Base-by-base conservation (phyloP, 2,888 invertebrate genomes). In the Agrotis ipsilon region DNA sequence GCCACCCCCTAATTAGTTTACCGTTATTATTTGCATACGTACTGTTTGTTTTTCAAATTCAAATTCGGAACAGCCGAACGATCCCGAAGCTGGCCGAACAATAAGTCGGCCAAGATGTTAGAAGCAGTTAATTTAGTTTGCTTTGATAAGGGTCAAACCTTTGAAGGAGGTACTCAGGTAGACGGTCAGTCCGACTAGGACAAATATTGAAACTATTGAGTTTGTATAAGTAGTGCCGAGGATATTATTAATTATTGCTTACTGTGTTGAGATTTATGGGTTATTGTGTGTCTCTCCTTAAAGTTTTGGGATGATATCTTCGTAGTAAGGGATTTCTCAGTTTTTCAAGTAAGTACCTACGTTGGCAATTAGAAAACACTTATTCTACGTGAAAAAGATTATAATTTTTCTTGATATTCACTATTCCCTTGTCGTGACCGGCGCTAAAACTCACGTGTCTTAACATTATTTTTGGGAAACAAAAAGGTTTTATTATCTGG, bases 81-180 rank as follows among this genome's bases (percentile, higher is more conserved):
- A 82, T 67, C 73, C 79, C 78, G 70, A 81, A 67, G 68, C 60
- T 71, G 59, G 79, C 84, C 89, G 84, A 93, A 93, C 93, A 93
- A 94, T 95, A 95, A 95, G 93, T 95, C 92, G 94, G 93, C 94
- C 95, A 96, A 95, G 95, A 96, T 94, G 94, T 94, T 95, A 91
- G 89, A 89, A 93, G 91, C 93, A 94, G 94, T 94, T 96, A 95
- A 96, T 95, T 96, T 94, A 94, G 93, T 95, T 94, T 94, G 89
- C 91, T 91, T 93, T 96, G 96, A 95, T 94, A 93, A 95, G 96
- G 96, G 96, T 95, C 91, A 81, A 76, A 92, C 93, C 90, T 73
- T 91, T 89, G 87, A 91, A 91, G 90, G 89, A 87, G 88, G 82
- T 87, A 78, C 87, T 91, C 95, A 95, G 94, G 93, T 92, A 91